Evolutionary conservation across 2,113 vertebrate species (phyloP).

Genomic region (Dermatemys mawii): DNA sequence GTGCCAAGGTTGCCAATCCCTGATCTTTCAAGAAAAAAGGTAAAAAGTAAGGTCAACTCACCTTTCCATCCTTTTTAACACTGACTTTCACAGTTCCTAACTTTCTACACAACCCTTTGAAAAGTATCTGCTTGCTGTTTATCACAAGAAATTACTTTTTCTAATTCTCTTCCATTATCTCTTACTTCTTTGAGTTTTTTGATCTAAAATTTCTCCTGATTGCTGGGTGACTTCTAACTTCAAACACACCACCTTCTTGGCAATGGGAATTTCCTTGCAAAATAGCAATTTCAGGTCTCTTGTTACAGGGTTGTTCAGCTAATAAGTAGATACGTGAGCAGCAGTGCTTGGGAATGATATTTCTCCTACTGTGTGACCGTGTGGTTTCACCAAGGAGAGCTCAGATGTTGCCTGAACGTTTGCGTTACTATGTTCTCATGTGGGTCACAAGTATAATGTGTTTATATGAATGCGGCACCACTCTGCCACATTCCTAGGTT

Average conservation of each 20-base stretch:
- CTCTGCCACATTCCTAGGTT: not conserved
- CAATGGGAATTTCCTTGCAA: constrained; percentile 59
- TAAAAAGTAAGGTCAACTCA: not conserved
- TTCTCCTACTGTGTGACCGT: constrained; percentile 39
- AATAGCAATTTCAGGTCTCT: constrained; percentile 64
- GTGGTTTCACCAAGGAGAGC: constrained; percentile 10
- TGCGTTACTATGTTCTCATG: not conserved
- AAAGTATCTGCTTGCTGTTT: constrained; percentile 39
- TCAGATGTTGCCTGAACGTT: constrained; percentile 36
- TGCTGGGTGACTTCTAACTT: constrained; percentile 53
- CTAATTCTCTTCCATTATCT: not conserved
- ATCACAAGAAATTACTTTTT: not conserved
- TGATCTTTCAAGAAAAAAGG: not conserved
- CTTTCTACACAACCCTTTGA: constrained; percentile 38
- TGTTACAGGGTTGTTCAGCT: constrained; percentile 49
- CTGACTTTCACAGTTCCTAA: not conserved
- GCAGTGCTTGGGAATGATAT: constrained; percentile 48
- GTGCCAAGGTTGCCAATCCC: no score
- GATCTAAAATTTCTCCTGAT: constrained; percentile 53
- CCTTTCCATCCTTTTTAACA: not conserved
- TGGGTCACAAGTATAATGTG: constrained; percentile 20
- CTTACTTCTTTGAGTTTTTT: constrained; percentile 59
- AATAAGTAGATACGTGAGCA: constrained; percentile 66
- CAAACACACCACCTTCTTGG: constrained; percentile 61
- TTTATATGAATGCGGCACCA: constrained; percentile 26